phyloP scores from a whole-genome alignment of 2,113 vertebrate species.

The Stigmatopora argus region DNA sequence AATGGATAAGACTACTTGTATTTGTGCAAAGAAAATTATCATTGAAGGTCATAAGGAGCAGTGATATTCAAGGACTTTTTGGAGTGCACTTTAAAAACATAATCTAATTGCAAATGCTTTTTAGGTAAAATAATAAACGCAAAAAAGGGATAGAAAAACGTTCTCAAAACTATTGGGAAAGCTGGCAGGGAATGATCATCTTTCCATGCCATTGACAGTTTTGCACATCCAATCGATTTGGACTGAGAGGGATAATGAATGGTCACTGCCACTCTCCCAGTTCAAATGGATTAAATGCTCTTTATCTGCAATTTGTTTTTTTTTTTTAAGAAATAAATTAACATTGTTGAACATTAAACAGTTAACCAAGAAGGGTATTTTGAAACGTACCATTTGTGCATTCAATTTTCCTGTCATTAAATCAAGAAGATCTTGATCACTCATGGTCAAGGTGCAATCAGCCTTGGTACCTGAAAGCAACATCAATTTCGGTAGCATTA shows the following conservation, averaged over 20 bases:
- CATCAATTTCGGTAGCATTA: background rate
- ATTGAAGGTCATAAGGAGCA: background rate
- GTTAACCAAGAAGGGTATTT: background rate
- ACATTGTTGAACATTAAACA: background rate
- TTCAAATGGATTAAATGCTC: too few species aligned
- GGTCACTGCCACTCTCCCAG: background rate
- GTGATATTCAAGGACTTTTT: background rate
- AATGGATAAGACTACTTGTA: background rate
- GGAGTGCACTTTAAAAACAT: background rate
- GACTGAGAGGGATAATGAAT: background rate
- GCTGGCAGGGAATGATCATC: too few species aligned
- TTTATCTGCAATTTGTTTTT: too few species aligned
- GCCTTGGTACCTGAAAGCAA: slow-evolving; percentile 75
- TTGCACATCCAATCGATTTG: too few species aligned
- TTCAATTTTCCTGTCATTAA: slow-evolving; percentile 92
- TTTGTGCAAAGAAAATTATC: background rate
- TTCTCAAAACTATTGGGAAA: too few species aligned
- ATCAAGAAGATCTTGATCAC: slow-evolving; percentile 79
- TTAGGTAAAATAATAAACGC: too few species aligned
- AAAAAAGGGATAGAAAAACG: too few species aligned
- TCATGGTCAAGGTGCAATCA: slow-evolving; percentile 83
- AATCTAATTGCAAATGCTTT: background rate
- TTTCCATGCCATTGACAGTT: too few species aligned
- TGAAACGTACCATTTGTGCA: slow-evolving; percentile 76
- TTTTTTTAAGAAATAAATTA: too few species aligned